Evolutionary conservation across 2,888 invertebrate species (phyloP), one percentile per base, ranked within the genome.

Genomic region (Dicyrtoma fusca): DNA sequence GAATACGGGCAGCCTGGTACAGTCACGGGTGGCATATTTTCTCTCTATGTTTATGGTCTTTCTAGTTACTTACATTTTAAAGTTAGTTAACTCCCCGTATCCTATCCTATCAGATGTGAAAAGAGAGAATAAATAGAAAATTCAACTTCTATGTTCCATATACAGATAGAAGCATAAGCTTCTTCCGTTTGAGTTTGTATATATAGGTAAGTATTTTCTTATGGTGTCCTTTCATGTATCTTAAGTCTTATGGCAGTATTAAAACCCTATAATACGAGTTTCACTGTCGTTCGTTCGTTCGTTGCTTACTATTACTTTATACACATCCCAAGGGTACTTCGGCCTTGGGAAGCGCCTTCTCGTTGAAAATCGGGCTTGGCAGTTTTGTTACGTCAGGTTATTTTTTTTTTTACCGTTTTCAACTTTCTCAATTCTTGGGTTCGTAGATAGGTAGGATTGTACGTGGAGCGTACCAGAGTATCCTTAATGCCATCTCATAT

Each of bases 21-120:
- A 63, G 63, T 63, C 63, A 63, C 63, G 63, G 63, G 63, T 63
- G 63, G 63, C 63, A 63, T 63, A 21, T 47, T 63, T 61, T 61
- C 42, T 19, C 42, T 19, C 34, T 61, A 34, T 61, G 61, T 61
- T 61, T 61, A 42, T 61, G 61, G 49, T 11, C 4, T 49, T 49
- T 14, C 49, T n/a, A 14, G 17, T 49, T 14, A 49, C n/a, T 49
- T 49, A 13, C 3, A 49, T 6, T 49, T 17, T 49, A 4, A 17
- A 14, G 14, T 17, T 49, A 14, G 14, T 49, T 17, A 14, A 4
- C 49, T 49, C 49, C 11, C 49, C 4, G n/a, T 49, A 4, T 49
- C 49, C 14, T 13, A 11, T 13, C 14, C 45, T 44, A 14, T 49
- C 49, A 26, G 23, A 57, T 57, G 57, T 21, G 57, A 57, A 57